phyloP scores from a whole-genome alignment of 2,797 vertebrate species.

The Passerculus sandwichensis region DNA sequence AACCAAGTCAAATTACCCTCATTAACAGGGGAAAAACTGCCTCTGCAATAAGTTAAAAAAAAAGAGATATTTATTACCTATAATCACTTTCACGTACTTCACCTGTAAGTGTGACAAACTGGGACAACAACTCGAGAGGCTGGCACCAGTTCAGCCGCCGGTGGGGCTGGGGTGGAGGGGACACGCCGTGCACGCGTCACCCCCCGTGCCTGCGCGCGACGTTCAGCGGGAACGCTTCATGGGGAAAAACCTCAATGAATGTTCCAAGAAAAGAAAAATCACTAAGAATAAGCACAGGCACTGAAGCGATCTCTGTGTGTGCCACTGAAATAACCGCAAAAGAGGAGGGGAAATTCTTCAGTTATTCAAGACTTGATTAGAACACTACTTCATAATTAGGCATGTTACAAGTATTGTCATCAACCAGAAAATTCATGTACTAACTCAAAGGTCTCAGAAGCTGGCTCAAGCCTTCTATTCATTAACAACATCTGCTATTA shows the following conservation, averaged over 20 bases:
- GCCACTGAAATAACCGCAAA: slow-evolving; percentile 68
- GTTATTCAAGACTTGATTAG: slow-evolving; percentile 71
- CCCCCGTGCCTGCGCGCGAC: background rate
- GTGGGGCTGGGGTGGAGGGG: background rate
- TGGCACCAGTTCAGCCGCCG: slow-evolving; percentile 16
- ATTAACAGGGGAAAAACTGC: slow-evolving; percentile 99
- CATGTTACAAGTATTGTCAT: slow-evolving; percentile 64
- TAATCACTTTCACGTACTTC: slow-evolving; percentile 87
- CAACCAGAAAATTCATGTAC: slow-evolving; percentile 73
- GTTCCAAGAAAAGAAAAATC: slow-evolving; percentile 59
- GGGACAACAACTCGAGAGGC: slow-evolving; percentile 52
- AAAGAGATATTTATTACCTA: slow-evolving; percentile 95
- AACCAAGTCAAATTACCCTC: slow-evolving; percentile 99
- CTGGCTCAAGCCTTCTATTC: slow-evolving; percentile 61
- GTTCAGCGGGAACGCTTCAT: background rate
- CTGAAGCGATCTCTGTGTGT: slow-evolving; percentile 57
- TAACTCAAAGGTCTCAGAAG: slow-evolving; percentile 66
- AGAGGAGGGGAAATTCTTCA: slow-evolving; percentile 67
- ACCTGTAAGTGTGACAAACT: slow-evolving; percentile 72
- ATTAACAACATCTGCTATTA: slow-evolving; percentile 71
- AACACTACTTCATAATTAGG: slow-evolving; percentile 57
- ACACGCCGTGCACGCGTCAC: background rate
- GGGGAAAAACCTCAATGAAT: slow-evolving; percentile 41
- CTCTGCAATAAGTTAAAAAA: slow-evolving; percentile 93
- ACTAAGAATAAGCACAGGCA: slow-evolving; percentile 58